Base-by-base conservation (phyloP, 2,113 vertebrate species). In the Oreochromis spilurus region DNA sequence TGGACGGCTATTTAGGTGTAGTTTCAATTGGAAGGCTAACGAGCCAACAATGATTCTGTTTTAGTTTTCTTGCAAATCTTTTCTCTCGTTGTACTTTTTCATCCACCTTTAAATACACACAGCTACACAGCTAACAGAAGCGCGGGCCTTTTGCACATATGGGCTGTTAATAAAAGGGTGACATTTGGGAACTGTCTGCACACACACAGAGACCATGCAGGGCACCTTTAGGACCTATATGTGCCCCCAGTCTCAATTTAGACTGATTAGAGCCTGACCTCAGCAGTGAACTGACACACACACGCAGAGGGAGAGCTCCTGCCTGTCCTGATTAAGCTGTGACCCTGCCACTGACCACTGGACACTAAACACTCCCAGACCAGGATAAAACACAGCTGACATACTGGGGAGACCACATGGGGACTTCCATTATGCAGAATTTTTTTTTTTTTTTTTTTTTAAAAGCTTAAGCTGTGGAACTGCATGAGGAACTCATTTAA, bases 181-280 rank as follows among this genome's bases (percentile, higher is more conserved):
- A 60, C 26, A 34, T 91, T 86, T 83, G 58, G 29, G 53, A 75
- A 45, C 12, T 82, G 21, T 72, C 45, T 81, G 36, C 19, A 81
- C 52, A 60, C 83, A 77, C 85, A 86, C 0, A 62, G 53, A 80
- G 72, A 84, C 79, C 43, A 79, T 8, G 12, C 75, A 2, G 65
- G 45, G 29, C 36, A 21, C 45, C 58, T 83, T 60, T 34, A 75
- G 67, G 83, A 87, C 84, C 84, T 81, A 53, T 84, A 50, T 29
- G 79, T 77, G 65, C 82, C 78, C 84, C 70, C 12, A 62, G 85
- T 88, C 85, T 92, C 86, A 90, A 48, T 92, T 88, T 70, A 85
- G 88, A 83, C 91, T 95, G 92, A 95, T 95, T 93, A 92, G 83
- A 88, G 91, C 4, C n/a, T 92, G 93, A 94, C 93, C 93, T 93